A percentile compares a stretch with the other conserved stretches of the same genome.
Evolutionary conservation across 1,140 invertebrate species (phyloP).

Genomic region (Aradophagus sp.): DNA sequence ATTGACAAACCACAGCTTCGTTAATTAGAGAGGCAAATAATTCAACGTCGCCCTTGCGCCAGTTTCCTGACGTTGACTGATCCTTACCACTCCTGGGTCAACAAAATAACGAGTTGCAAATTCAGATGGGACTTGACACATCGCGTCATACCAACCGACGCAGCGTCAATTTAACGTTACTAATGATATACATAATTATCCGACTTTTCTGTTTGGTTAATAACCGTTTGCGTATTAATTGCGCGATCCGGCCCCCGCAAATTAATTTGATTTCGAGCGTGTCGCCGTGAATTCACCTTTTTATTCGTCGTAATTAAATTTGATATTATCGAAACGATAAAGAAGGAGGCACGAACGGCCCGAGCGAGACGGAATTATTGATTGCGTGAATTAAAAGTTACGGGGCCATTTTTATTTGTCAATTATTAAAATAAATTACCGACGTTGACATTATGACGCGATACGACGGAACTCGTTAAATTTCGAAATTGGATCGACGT

Average conservation of each 20-base stretch:
- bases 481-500: slow-evolving; percentile 24
- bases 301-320: slow-evolving; percentile 36
- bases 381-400: slow-evolving; percentile 48
- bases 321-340: slow-evolving; percentile 24
- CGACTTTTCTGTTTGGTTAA: slow-evolving; percentile 38
- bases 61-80: slow-evolving; percentile 50
- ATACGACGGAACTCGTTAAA: slow-evolving; percentile 33
- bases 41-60: slow-evolving; percentile 41
- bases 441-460: slow-evolving; percentile 40
- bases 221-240: slow-evolving; percentile 39
- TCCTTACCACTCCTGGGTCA: slow-evolving; percentile 49
- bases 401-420: slow-evolving; percentile 43
- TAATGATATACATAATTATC: slow-evolving; percentile 45
- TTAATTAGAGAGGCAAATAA: slow-evolving; percentile 47
- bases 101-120: slow-evolving; percentile 52
- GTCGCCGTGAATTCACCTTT: slow-evolving; percentile 17
- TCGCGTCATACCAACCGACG: slow-evolving; percentile 29
- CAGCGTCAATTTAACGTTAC: slow-evolving; percentile 37
- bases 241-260: slow-evolving; percentile 16
- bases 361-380: slow-evolving; percentile 42
- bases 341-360: not conserved
- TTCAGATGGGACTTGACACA: slow-evolving; percentile 44
- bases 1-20: slow-evolving; percentile 35
- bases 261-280: slow-evolving; percentile 37
- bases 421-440: slow-evolving; percentile 53